Base-by-base conservation (phyloP, 2,113 vertebrate species). In the Nesogale talazaci region DNA sequence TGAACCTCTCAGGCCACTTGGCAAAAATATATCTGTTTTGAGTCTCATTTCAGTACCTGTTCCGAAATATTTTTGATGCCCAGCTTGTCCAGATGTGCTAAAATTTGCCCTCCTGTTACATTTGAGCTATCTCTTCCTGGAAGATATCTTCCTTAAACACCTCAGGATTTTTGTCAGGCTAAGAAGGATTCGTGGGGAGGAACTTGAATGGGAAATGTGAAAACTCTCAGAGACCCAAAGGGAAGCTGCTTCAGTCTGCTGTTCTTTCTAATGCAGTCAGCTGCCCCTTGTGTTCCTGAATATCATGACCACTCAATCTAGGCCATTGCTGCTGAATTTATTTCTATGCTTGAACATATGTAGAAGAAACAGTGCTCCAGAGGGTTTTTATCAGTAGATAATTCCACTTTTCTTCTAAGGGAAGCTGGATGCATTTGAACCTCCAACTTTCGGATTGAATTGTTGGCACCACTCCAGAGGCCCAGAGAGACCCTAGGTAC, bases 91-190 rank as follows among this genome's bases (percentile, higher is more conserved):
- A 65, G n/a, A 88, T 89, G 87, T 61, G 70, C 34, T 42, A 94
- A 85, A 67, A 79, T 52, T 40, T 61, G 80, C 29, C 61, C 27
- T 8, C 31, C 40, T 75, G 27, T 72, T 89, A 83, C 3, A 42
- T 36, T 31, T 82, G 70, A 57, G 17, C 56, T 57, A 70, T 25
- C 46, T 88, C 56, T 86, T 84, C 40, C 84, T 85, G 34, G 77
- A 52, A 56, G 77, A 42, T 38, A 86, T 36, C 7, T 74, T 31
- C 59, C 83, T 83, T 31, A 67, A 88, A 36, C 19, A 61, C 23
- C 80, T 90, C 34, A 86, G 2, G 9, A 31, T 65, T 31, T 94
- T 89, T 89, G 72, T 88, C 76, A 92, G 9, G 79, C 17, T 75
- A 79, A 75, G 89, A 89, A 95, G 87, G 34, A 2, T 80, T 56